Evolutionary conservation across 2,888 invertebrate species (phyloP).

Genomic region (Notodonta ziczac): DNA sequence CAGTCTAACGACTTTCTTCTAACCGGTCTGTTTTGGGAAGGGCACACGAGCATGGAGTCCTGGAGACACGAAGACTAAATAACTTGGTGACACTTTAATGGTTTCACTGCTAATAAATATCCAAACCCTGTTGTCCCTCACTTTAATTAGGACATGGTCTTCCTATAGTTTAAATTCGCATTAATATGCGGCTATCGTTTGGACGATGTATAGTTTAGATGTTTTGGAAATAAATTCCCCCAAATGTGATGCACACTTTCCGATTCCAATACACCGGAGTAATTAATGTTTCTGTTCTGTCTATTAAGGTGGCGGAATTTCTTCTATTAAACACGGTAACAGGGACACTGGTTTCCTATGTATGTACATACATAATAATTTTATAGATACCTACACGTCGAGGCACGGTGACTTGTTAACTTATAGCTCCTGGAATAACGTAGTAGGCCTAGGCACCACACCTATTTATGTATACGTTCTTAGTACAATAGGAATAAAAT

Average conservation of each 20-base stretch:
- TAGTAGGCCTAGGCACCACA: conserved; percentile 34
- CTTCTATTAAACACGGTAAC: conserved; percentile 74
- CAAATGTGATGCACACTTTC: conserved; percentile 53
- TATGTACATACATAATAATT: conserved; percentile 51
- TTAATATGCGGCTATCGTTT: conserved; percentile 3
- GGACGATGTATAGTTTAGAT: conserved; percentile 27
- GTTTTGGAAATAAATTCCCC: conserved; percentile 33
- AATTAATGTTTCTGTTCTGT: conserved; percentile 62
- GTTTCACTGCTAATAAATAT: conserved; percentile 69
- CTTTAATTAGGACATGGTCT: conserved; percentile 33
- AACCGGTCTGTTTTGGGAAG: conserved; percentile 81
- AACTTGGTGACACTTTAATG: conserved; percentile 61
- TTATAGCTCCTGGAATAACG: conserved; percentile 37
- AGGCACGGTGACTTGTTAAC: conserved; percentile 71
- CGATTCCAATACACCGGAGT: conserved; percentile 58
- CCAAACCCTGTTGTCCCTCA: conserved; percentile 54
- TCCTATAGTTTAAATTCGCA: conserved; percentile 4
- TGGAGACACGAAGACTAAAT: conserved; percentile 71
- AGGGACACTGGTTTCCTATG: conserved; percentile 67
- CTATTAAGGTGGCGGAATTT: conserved; percentile 79
- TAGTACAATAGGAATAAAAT: conserved; percentile 16
- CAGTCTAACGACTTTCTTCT: conserved; percentile 83
- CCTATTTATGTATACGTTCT: conserved; percentile 17
- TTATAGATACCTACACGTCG: conserved; percentile 46
- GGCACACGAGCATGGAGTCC: conserved; percentile 82